Conservation (phyloP, 2,113 vertebrate genomes). For the Gymnogyps californianus region DNA sequence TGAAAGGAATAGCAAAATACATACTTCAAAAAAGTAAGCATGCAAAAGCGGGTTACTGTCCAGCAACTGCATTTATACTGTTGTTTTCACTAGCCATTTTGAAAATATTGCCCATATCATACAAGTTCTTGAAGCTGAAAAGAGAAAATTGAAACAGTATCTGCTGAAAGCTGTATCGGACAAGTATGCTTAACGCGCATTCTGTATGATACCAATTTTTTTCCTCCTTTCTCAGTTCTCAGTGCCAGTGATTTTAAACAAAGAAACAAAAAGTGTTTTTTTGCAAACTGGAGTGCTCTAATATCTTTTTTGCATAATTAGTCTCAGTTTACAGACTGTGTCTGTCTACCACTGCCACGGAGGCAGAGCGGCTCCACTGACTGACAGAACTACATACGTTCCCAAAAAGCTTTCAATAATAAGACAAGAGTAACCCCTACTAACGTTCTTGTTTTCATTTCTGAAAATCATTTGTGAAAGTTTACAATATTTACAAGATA, state of each 20-base stretch:
- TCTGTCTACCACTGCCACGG: background rate
- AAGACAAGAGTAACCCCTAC: background rate
- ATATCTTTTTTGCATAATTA: background rate
- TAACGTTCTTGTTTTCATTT: background rate
- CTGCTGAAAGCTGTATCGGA: background rate
- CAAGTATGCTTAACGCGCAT: background rate
- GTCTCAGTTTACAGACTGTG: background rate
- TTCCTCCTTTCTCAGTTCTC: background rate
- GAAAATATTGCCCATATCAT: background rate
- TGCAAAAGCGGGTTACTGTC: background rate
- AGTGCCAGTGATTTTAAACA: background rate
- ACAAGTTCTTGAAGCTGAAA: background rate
- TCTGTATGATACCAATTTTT: background rate
- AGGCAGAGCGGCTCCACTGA: slow-evolving; percentile 37
- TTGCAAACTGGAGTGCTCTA: background rate
- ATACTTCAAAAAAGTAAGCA: background rate
- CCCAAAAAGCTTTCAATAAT: background rate
- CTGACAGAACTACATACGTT: background rate
- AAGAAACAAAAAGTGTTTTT: background rate
- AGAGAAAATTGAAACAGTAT: background rate
- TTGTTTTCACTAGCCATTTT: background rate
- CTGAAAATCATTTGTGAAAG: background rate
- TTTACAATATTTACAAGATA: background rate
- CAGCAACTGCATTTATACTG: background rate
- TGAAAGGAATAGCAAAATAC: background rate